Base-by-base conservation (phyloP, 2,888 invertebrate species). In the Drosophila planitibia region DNA sequence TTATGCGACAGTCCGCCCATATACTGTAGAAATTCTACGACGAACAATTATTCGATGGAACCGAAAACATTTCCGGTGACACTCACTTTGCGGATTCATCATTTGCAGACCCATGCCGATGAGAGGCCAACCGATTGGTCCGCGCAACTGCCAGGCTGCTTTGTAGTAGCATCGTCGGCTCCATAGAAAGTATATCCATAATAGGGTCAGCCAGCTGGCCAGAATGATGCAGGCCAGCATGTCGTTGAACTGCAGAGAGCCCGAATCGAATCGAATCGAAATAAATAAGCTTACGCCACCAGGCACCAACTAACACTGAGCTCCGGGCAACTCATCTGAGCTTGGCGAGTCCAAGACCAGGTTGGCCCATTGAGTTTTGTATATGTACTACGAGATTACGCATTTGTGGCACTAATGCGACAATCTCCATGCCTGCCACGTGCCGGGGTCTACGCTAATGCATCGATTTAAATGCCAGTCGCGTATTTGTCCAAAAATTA, bases 61-160 rank as follows among this genome's bases (percentile, higher is more conserved):
- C 3, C 4, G 7, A 19, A 28, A 4, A 16, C 7, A 37, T n/a
- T 30, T 25, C 37, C 19, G 28, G 7, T 2, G 5, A 6, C 30
- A 61, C 91, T 90, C 64, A 92, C 92, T 89, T 72, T 92, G 91
- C 16, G 93, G 92, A 79, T 91, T 88, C 92, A 89, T 91, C 92
- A 92, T 91, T 59, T 91, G 81, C 52, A 91, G 66, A 0, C 91
- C 93, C 74, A 92, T 71, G 33, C 92, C 93, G 14, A 92, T 79
- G n/a, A 92, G 79, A 0, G 92, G 93, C 71, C 91, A 79, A 5
- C 93, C 93, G n/a, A 90, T 37, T 3, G 93, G 92, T 3, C 93
- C 93, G 16, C 83, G 83, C 28, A 93, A 49, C 41, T 92, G 86
- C 84, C 84, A 91, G 25, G 91, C 92, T 1, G 82, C 86, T 60